Conservation (phyloP, 2,888 invertebrate genomes). For the Thecocarcelia acutangulata region DNA sequence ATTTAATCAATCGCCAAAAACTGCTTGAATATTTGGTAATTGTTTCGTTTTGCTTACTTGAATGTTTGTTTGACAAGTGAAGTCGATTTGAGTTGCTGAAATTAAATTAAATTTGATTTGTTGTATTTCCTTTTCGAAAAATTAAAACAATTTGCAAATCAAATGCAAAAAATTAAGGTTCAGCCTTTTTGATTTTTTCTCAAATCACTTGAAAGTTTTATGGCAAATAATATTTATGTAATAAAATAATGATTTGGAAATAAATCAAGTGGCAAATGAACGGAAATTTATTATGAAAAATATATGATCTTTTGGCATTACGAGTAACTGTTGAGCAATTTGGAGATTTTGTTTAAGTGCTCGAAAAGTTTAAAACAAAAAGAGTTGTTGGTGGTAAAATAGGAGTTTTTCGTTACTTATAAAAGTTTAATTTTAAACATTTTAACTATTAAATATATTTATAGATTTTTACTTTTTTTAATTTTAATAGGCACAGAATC, state of each 20-base stretch:
- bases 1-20: slow-evolving; percentile 38
- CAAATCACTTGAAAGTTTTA: neutral
- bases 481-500: too few relatives aligned
- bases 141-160: slow-evolving; percentile 25
- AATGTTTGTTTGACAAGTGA: slow-evolving; percentile 9
- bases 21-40: slow-evolving; percentile 9
- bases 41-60: slow-evolving; percentile 14
- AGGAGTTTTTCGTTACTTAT: too few relatives aligned
- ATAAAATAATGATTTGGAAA: slow-evolving; percentile 23
- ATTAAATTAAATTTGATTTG: slow-evolving; percentile 42
- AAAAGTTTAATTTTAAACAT: too few relatives aligned
- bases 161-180: slow-evolving; percentile 34
- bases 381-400: too few relatives aligned
- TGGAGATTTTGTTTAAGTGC: too few relatives aligned
- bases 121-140: slow-evolving; percentile 47
- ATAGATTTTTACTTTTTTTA: too few relatives aligned
- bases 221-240: slow-evolving; percentile 33
- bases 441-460: too few relatives aligned
- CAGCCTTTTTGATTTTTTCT: slow-evolving; percentile 1
- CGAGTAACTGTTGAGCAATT: too few relatives aligned
- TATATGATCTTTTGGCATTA: neutral
- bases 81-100: slow-evolving; percentile 25
- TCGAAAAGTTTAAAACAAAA: too few relatives aligned
- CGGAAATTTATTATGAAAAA: neutral
- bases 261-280: slow-evolving; percentile 10